Conservation (phyloP, 2,888 invertebrate species). For the Sinhomidia bicolor region DNA sequence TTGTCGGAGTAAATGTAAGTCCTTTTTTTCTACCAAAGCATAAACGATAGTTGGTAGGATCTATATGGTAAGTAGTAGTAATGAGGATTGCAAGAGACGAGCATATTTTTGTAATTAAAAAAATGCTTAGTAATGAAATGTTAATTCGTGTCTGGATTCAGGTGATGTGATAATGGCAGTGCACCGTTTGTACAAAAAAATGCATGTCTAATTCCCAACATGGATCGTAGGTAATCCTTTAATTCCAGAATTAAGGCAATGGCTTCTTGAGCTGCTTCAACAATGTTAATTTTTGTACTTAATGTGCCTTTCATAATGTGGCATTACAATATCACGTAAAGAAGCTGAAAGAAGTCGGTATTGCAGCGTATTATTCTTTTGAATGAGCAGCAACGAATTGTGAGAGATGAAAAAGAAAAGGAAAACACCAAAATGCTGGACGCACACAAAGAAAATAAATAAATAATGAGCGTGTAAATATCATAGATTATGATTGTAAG, state of each 20-base stretch:
- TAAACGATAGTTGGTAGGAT: neutral
- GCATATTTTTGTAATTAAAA: slow-evolving; percentile 31
- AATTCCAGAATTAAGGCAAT: slow-evolving; percentile 25
- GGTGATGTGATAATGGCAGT: too few species aligned
- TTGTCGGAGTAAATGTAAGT: slow-evolving; percentile 52
- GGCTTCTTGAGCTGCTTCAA: slow-evolving; percentile 1
- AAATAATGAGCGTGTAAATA: slow-evolving; percentile 73
- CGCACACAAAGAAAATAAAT: slow-evolving; percentile 49
- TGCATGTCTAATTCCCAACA: neutral
- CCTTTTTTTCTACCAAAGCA: neutral
- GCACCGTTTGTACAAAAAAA: slow-evolving; percentile 39
- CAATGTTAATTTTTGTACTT: neutral
- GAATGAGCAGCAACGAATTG: too few species aligned
- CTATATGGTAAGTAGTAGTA: neutral
- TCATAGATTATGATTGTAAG: slow-evolving; percentile 68
- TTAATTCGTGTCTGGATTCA: slow-evolving; percentile 20
- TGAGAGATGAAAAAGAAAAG: too few species aligned
- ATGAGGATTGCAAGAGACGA: slow-evolving; percentile 23
- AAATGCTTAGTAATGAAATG: slow-evolving; percentile 10
- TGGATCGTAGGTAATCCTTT: slow-evolving; percentile 33
- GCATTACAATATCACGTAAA: neutral
- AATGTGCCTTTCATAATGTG: neutral
- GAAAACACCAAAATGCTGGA: too few species aligned
- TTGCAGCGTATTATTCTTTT: too few species aligned
- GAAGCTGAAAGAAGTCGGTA: too few species aligned